phyloP scores from a whole-genome alignment of 2,888 invertebrate species.

The Ctenicera cuprea region DNA sequence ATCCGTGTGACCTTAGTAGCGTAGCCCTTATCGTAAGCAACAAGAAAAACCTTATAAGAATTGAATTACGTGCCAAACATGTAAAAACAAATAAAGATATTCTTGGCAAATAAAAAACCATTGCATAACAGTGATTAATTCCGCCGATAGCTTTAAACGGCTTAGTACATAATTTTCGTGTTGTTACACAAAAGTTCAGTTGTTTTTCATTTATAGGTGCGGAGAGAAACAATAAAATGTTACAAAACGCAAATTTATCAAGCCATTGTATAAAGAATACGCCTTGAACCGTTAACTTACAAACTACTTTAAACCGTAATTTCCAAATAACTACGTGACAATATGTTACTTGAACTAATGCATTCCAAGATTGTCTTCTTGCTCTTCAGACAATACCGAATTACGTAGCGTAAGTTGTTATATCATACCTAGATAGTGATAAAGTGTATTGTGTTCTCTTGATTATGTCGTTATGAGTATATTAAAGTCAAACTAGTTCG shows the following conservation, averaged over 20 bases:
- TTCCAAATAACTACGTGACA: conserved; percentile 37
- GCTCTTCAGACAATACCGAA: conserved; percentile 4
- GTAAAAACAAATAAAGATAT: too few relatives aligned
- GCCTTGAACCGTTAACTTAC: conserved; percentile 14
- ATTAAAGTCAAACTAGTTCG: too few relatives aligned
- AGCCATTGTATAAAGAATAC: neutral
- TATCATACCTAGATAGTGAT: neutral
- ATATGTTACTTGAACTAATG: conserved; percentile 36
- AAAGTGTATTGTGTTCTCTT: neutral
- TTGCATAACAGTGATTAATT: too few relatives aligned
- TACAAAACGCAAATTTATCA: conserved; percentile 27
- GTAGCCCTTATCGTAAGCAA: too few relatives aligned
- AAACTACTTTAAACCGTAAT: conserved; percentile 12
- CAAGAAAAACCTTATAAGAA: too few relatives aligned
- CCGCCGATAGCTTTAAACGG: too few relatives aligned
- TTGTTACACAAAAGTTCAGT: too few relatives aligned
- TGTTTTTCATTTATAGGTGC: neutral
- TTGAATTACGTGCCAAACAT: too few relatives aligned
- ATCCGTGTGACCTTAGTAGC: too few relatives aligned
- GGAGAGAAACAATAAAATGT: conserved; percentile 21
- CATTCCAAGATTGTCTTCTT: conserved; percentile 21
- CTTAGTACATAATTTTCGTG: too few relatives aligned
- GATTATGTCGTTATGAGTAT: too few relatives aligned
- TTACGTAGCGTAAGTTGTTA: neutral
- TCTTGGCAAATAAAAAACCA: too few relatives aligned